Base-by-base conservation (phyloP, 1,140 invertebrate genomes). In the Drosophila nebulosa region DNA sequence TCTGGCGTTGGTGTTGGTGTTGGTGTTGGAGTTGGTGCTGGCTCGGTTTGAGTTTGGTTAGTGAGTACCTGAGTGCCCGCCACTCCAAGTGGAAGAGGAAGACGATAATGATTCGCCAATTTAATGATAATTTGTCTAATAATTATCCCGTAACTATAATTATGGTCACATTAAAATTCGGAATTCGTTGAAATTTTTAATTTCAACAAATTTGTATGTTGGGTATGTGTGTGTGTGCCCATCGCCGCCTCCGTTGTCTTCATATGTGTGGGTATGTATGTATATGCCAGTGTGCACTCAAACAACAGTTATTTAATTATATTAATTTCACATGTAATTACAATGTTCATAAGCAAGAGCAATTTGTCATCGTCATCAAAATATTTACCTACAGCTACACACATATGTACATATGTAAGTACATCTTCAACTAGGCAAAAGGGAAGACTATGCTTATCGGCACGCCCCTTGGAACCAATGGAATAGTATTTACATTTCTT, bases 61-160 rank as follows among this genome's bases (percentile, higher is more conserved):
- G 52, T 55, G 52, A 22, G 52, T 55, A 22, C 24, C 52, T 55
- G 21, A 21, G 22, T 57, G 51, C 64, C 56, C 35, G 4, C 56
- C 21, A 32, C 53, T 35, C 26, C 14, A 66, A 52, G 57, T 62
- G 39, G 46, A 65, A 64, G 55, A 69, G 73, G 63, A 77, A 63
- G 42, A 66, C 60, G 30, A 77, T 81, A 83, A 88, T 88, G 71
- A 68, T 78, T 78, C 66, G 69, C 69, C 79, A 79, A 83, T 89
- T 89, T 73, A 73, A 70, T 66, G 64, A 78, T 78, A 71, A 69
- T 84, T 84, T 42, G 64, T 62, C 50, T 64, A 83, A 83, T 83
- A 83, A 83, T 83, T 79, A 84, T 79, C 68, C 32, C 64, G 57
- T 50, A 68, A 64, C 51, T 51, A 55, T 74, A 68, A 83, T 78